Evolutionary conservation across 2,797 vertebrate genomes (phyloP).

Genomic region (Salarias fasciatus): DNA sequence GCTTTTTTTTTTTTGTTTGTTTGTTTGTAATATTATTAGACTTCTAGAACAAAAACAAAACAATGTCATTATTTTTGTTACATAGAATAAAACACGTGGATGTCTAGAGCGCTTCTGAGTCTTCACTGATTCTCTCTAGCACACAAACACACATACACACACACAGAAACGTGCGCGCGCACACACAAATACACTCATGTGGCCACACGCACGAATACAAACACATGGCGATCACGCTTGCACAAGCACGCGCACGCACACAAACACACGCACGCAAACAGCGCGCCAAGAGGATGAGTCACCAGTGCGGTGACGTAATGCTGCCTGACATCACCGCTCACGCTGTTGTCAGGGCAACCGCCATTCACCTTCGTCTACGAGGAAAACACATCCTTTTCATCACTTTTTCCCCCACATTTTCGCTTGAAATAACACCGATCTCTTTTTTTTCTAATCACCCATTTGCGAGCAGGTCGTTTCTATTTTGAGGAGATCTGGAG

Average conservation of each 20-base stretch:
- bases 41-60: constrained; percentile 77
- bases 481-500: constrained; percentile 43
- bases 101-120: constrained; percentile 61
- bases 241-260: constrained; percentile 23
- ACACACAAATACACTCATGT: constrained; percentile 5
- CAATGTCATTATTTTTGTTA: constrained; percentile 87
- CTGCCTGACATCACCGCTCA: constrained; percentile 74
- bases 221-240: constrained; percentile 5
- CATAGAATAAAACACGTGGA: constrained; percentile 85
- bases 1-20: constrained; percentile 35
- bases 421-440: background rate
- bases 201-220: constrained; percentile 17
- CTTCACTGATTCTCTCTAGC: background rate
- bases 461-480: constrained; percentile 44
- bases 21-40: constrained; percentile 70
- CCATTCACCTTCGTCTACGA: background rate
- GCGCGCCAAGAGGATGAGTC: constrained; percentile 72
- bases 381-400: background rate
- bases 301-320: constrained; percentile 74
- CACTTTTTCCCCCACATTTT: no score
- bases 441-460: constrained; percentile 28
- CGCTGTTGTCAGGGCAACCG: constrained; percentile 78
- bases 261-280: constrained; percentile 9
- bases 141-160: constrained; percentile 5
- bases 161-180: constrained; percentile 15